Percentiles rank a stretch among this genome's conserved stretches.
Conservation (phyloP, 2,797 vertebrate genomes). For the Spatula clypeata region DNA sequence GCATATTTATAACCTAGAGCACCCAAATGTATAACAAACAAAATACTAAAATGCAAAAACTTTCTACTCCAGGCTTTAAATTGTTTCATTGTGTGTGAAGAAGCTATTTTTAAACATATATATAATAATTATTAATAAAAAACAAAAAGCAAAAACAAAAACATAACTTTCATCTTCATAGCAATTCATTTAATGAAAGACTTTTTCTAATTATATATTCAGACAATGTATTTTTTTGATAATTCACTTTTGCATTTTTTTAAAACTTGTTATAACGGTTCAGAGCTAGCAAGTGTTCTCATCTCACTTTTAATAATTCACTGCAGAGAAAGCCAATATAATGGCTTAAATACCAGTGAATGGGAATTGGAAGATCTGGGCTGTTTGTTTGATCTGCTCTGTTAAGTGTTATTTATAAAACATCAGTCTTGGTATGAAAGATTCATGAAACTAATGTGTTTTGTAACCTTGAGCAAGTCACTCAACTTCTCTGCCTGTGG, state of each 20-base stretch:
- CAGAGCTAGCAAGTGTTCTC: constrained; percentile 1
- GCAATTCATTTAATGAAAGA: constrained; percentile 55
- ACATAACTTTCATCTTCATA: constrained; percentile 60
- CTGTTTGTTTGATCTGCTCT: constrained; percentile 21
- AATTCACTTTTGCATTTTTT: constrained; percentile 48
- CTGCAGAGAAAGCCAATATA: not conserved
- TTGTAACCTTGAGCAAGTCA: constrained; percentile 40
- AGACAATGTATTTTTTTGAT: constrained; percentile 55
- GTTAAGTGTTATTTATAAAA: constrained; percentile 45
- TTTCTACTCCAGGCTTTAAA: constrained; percentile 63
- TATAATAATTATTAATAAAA: too few species aligned
- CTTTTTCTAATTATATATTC: constrained; percentile 37
- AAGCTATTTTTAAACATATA: not conserved
- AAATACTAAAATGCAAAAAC: constrained; percentile 53
- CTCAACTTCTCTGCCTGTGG: not conserved
- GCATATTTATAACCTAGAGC: constrained; percentile 75
- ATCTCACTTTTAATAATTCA: constrained; percentile 24
- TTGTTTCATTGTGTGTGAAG: constrained; percentile 57
- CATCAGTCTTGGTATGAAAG: constrained; percentile 18
- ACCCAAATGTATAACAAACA: constrained; percentile 70
- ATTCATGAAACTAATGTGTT: constrained; percentile 42
- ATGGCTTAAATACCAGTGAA: not conserved
- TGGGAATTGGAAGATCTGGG: not conserved
- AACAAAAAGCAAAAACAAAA: too few species aligned
- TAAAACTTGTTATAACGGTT: not conserved